Percentiles rank a stretch among this genome's conserved stretches.
Conservation (phyloP, 1,140 invertebrate species). For the Hyles euphorbiae region DNA sequence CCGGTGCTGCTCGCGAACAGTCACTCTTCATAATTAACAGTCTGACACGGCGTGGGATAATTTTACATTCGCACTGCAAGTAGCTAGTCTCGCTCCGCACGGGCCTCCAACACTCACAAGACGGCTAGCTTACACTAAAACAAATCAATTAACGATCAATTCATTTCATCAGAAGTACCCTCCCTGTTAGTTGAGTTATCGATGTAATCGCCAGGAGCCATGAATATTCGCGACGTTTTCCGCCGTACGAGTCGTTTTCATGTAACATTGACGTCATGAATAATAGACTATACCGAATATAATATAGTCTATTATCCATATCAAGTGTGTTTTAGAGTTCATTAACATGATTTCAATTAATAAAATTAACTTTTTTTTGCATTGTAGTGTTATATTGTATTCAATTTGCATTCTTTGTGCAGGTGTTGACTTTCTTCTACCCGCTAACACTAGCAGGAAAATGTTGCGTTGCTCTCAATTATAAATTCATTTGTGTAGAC, state of each 20-base stretch:
- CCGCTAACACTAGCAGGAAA: slow-evolving; percentile 73
- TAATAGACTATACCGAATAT: slow-evolving; percentile 34
- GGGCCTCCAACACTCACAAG: slow-evolving; percentile 43
- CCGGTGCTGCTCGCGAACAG: no score
- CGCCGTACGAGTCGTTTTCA: slow-evolving; percentile 34
- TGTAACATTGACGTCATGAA: slow-evolving; percentile 32
- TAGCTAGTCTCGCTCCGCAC: slow-evolving; percentile 44
- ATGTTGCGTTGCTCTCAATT: slow-evolving; percentile 68
- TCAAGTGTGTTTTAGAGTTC: slow-evolving; percentile 46
- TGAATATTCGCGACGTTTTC: slow-evolving; percentile 62
- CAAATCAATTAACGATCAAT: slow-evolving; percentile 62
- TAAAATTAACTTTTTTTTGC: slow-evolving; percentile 60
- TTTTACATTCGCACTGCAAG: slow-evolving; percentile 23
- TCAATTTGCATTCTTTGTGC: slow-evolving; percentile 70
- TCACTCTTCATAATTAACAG: no score
- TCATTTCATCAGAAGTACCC: slow-evolving; percentile 21
- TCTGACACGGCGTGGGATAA: not conserved
- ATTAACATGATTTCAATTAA: slow-evolving; percentile 58
- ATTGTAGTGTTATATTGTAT: slow-evolving; percentile 69
- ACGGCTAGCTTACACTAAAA: slow-evolving; percentile 61
- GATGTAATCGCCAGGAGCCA: slow-evolving; percentile 14
- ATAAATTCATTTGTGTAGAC: slow-evolving; percentile 44
- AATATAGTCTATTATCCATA: slow-evolving; percentile 42
- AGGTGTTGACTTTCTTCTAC: slow-evolving; percentile 70
- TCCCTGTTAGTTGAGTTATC: not conserved